Conservation (phyloP, 2,888 invertebrate genomes). For the Dichetophora obliterata region DNA sequence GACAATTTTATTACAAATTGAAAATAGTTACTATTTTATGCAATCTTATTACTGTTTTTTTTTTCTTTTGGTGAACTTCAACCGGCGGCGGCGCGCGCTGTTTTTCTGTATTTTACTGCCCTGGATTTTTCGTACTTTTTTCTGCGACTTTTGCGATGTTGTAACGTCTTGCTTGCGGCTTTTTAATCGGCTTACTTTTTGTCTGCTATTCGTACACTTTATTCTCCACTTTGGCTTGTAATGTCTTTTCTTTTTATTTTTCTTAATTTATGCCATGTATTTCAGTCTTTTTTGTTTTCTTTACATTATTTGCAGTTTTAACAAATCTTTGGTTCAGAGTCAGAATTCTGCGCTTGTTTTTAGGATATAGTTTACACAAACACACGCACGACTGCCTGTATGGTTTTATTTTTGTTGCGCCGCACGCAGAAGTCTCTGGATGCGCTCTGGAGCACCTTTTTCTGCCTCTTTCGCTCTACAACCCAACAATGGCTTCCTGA, state of each 20-base stretch:
- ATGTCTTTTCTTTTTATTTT: not conserved
- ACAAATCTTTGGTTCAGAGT: not conserved
- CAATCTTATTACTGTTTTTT: no score
- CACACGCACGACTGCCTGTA: not conserved
- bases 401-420: not conserved
- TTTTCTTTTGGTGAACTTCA: not conserved
- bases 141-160: not conserved
- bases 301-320: not conserved
- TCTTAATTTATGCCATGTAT: not conserved
- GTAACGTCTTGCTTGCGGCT: constrained; percentile 19
- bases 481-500: constrained; percentile 26
- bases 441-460: constrained; percentile 21
- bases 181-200: constrained; percentile 7
- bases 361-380: not conserved
- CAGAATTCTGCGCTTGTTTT: not conserved
- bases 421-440: constrained; percentile 12
- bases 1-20: no score
- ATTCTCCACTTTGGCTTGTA: not conserved
- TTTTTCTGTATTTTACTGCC: constrained; percentile 22
- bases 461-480: not conserved
- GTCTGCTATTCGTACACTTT: constrained; percentile 7
- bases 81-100: constrained; percentile 33
- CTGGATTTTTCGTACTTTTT: constrained; percentile 24
- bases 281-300: not conserved
- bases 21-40: no score